Percentiles rank a stretch among this genome's conserved stretches.
These are phyloP conservation scores for Hystrix brachyura DNA, from an alignment of 2,113 vertebrate species.

Conservation along the genomic window DNA sequence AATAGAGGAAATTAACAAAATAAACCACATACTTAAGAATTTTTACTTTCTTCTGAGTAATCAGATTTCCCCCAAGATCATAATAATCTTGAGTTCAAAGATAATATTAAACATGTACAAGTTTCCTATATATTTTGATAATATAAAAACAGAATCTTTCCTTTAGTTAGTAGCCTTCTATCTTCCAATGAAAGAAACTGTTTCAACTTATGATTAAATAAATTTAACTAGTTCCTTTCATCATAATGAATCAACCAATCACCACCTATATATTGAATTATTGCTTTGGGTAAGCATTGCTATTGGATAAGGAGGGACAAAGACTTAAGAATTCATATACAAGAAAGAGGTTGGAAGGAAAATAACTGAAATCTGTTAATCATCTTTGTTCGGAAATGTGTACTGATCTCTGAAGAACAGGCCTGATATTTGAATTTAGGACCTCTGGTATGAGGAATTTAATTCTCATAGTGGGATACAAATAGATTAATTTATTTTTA, in stretches of 20 bases:
- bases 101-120: neutral
- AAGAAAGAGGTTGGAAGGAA: neutral
- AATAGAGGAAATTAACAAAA: neutral
- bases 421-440: neutral
- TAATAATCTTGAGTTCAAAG: neutral
- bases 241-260: neutral
- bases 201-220: neutral
- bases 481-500: neutral
- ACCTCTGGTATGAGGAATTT: neutral
- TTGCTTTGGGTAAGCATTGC: neutral
- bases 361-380: neutral
- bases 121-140: neutral
- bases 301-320: neutral
- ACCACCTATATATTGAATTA: neutral
- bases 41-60: neutral
- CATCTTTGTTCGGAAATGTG: neutral
- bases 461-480: neutral
- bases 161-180: neutral
- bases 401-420: neutral
- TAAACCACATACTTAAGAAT: neutral
- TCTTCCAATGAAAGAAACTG: neutral
- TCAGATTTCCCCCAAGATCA: too few species aligned
- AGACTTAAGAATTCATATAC: neutral
- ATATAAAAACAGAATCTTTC: neutral
- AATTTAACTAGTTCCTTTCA: neutral